These are phyloP conservation scores for Dolichallabes microphthalmus DNA, from an alignment of 2,113 vertebrate species.

Conservation along the genomic window DNA sequence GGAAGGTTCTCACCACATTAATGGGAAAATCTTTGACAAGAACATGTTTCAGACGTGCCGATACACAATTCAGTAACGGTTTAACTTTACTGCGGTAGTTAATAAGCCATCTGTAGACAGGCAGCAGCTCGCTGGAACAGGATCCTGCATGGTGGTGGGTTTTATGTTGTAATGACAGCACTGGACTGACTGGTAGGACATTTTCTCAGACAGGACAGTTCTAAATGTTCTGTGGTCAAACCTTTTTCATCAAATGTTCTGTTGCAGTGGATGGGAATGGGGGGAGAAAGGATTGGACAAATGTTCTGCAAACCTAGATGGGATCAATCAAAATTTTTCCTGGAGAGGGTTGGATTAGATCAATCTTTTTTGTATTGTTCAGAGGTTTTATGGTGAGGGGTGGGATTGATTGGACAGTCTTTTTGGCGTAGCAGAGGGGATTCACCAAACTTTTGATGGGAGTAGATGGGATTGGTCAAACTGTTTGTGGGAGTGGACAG, in stretches of 20 bases:
- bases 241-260: not conserved
- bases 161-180: not conserved
- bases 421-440: not conserved
- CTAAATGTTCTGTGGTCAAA: not conserved
- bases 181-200: not conserved
- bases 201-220: not conserved
- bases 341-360: no score
- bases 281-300: not conserved
- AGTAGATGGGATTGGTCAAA: not conserved
- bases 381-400: no score
- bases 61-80: not conserved
- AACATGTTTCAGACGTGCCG: not conserved
- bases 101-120: not conserved
- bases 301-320: not conserved
- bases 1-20: not conserved
- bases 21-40: not conserved
- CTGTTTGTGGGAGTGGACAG: not conserved
- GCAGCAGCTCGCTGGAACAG: not conserved
- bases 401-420: not conserved
- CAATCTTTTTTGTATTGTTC: no score
- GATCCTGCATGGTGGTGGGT: not conserved
- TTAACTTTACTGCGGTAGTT: not conserved
- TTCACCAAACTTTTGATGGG: not conserved
- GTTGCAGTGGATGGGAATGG: not conserved
- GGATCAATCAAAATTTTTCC: not conserved